These are phyloP conservation scores for Rhynchopsitta pachyrhyncha DNA, from an alignment of 2,113 vertebrate species.

Conservation along the genomic window DNA sequence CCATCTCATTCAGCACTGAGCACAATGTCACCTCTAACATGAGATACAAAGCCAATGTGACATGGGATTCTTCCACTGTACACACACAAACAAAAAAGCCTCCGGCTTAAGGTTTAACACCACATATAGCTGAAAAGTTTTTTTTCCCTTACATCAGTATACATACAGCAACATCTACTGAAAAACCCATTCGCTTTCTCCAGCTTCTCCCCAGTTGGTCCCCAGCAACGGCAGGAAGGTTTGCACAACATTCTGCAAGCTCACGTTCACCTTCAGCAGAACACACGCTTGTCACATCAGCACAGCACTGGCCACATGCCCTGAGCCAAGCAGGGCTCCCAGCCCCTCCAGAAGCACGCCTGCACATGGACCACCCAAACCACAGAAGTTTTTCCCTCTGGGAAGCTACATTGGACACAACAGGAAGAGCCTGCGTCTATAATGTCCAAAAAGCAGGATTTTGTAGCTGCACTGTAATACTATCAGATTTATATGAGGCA, in stretches of 20 bases:
- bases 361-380: not conserved
- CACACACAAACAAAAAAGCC: not conserved
- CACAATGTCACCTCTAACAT: conserved; percentile 15
- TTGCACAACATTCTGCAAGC: not conserved
- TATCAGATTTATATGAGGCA: not conserved
- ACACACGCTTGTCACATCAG: rapidly evolving
- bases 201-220: not conserved
- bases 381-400: not conserved
- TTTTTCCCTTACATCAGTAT: not conserved
- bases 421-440: not conserved
- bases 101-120: not conserved
- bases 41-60: not conserved
- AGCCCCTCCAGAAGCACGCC: not conserved
- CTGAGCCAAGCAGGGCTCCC: rapidly evolving
- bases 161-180: not conserved
- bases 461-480: not conserved
- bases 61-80: not conserved
- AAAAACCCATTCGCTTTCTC: not conserved
- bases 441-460: not conserved
- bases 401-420: not conserved
- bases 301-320: not conserved
- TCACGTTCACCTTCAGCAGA: not conserved
- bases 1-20: not conserved
- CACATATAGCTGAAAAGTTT: not conserved
- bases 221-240: not conserved